Evolutionary conservation across 2,888 invertebrate species (phyloP), one percentile per base, ranked within the genome.

Genomic region (Plagodis pulveraria): DNA sequence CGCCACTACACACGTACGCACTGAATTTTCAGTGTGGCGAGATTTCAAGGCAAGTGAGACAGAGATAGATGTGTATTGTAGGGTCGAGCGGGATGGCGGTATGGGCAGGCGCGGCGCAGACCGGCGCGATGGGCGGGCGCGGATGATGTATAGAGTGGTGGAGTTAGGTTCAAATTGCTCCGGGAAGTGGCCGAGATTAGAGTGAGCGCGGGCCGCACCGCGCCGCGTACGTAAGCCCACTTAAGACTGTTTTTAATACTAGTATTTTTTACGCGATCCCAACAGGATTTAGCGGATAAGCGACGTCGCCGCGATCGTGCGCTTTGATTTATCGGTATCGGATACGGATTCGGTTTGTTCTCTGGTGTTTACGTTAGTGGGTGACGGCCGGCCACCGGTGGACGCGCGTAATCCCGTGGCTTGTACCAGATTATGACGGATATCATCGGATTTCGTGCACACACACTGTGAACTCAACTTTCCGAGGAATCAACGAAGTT

Each of bases 101-200:
- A 84, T 69, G 72, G 72, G 74, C 72, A 80, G 74, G 76, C 76
- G 76, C 76, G 78, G 67, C 75, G 74, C 76, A 68, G 70, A 70
- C 69, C 81, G 81, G 83, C 88, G 86, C 89, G 85, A 91, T 93
- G 93, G 94, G 91, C 89, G 91, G 90, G 89, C 81, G 80, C 83
- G 83, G 94, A 94, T 95, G 95, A 95, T 95, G 94, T 95, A 95
- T 95, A 94, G 95, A 95, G 94, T 94, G 93, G 94, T 93, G 94
- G 95, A 94, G 94, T 95, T 95, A 95, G 93, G 94, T 91, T 94
- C 95, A 95, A 95, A 95, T 94, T 95, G 94, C 94, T 94, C 89
- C 94, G 95, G 95, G 94, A 94, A 95, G 95, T 95, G 95, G 94
- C 94, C 94, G 94, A 95, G 95, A 95, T 95, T 95, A 95, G 94